Base-by-base conservation (phyloP, 2,888 invertebrate species). In the Alloscopus bannaensis region DNA sequence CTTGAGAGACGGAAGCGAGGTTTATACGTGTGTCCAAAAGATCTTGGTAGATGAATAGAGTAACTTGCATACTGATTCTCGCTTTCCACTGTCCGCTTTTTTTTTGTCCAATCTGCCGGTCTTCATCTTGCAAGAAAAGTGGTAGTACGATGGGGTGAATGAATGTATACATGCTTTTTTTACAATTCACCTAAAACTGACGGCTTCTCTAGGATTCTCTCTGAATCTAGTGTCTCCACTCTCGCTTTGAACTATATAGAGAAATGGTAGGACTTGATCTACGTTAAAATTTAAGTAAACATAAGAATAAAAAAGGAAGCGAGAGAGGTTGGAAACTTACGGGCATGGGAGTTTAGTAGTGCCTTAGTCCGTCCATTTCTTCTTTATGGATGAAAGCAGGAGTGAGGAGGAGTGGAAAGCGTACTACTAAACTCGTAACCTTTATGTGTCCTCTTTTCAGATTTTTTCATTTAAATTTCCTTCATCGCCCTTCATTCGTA, bases 181-280 rank as follows among this genome's bases (percentile, higher is more conserved):
- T 64, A 65, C 64, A 62, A 42, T 72, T 72, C 72, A 64, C 64
- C 55, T 52, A 55, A 72, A 72, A 72, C 65, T 65, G 72, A 72
- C 45, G 64, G 55, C 60, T 71, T 22, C 40, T 69, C 28, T 42
- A 31, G 31, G 36, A 22, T 50, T 29, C 47, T 36, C 13, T 36
- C 36, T 36, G 6, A 13, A 13, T 36, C n/a, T n/a, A 13, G 8
- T 36, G 6, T 36, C 36, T 36, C 36, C 13, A 6, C 13, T 36
- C 36, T 36, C 36, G 6, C 36, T 36, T 8, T 36, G 8, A 36
- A 36, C 36, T 36, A 6, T 13, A n/a, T n/a, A n/a, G n/a, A n/a
- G n/a, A n/a, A n/a, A n/a, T n/a, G n/a, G n/a, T n/a, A n/a, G n/a
- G n/a, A n/a, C n/a, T n/a, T n/a, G n/a, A 47, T 47, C 4, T 47